phyloP scores from a whole-genome alignment of 2,113 vertebrate genomes.

The Myotis brandtii region DNA sequence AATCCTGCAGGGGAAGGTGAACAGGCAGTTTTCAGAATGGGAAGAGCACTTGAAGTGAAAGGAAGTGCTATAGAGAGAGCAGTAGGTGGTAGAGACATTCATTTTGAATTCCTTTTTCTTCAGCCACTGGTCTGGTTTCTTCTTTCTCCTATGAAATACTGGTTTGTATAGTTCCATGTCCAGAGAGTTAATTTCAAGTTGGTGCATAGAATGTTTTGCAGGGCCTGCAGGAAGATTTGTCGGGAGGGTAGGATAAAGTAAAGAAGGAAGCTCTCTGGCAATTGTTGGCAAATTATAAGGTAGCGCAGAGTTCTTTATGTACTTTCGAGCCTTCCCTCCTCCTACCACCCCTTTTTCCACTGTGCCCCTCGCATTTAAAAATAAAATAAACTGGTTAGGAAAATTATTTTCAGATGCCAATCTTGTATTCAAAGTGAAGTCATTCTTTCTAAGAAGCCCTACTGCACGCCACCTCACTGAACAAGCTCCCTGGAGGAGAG shows the following conservation, averaged over 20 bases:
- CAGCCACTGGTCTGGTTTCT: background rate
- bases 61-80: background rate
- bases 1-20: background rate
- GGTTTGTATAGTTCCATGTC: background rate
- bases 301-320: background rate
- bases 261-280: background rate
- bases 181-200: background rate
- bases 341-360: background rate
- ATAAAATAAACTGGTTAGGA: background rate
- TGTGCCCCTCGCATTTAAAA: background rate
- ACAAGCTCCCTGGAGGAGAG: background rate
- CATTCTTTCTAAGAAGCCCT: background rate
- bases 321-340: background rate
- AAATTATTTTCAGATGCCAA: background rate
- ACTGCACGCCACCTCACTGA: background rate
- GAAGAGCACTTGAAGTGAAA: background rate
- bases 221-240: background rate
- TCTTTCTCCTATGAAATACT: background rate
- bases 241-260: background rate
- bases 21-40: background rate
- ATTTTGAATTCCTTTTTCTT: background rate
- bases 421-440: background rate
- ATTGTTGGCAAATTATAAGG: background rate
- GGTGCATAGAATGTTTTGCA: background rate
- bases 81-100: background rate